These are phyloP conservation scores for Heliconius aoede DNA, from an alignment of 2,888 invertebrate genomes.

Conservation along the genomic window DNA sequence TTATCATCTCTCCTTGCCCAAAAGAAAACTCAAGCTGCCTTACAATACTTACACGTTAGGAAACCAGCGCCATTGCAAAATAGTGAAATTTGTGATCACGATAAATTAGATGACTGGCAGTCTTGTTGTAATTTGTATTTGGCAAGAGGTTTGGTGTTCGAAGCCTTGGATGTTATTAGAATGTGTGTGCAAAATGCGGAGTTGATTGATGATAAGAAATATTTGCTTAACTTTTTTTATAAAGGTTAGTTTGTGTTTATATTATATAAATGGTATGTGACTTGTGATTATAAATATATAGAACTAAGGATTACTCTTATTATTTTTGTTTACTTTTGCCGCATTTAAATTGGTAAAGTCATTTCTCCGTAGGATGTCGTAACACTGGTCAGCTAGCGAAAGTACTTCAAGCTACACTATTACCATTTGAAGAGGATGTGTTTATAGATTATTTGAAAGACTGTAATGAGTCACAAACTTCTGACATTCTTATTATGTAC, in stretches of 20 bases:
- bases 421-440: constrained; percentile 86
- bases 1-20: constrained; percentile 87
- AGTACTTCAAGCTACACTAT: constrained; percentile 85
- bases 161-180: constrained; percentile 86
- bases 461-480: constrained; percentile 81
- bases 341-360: too few relatives aligned
- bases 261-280: too few relatives aligned
- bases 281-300: too few relatives aligned
- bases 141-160: constrained; percentile 85
- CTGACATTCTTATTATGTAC: constrained; percentile 88
- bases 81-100: constrained; percentile 60
- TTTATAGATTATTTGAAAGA: constrained; percentile 86
- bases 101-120: constrained; percentile 78
- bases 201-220: constrained; percentile 64
- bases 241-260: constrained; percentile 74
- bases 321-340: too few relatives aligned
- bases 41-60: constrained; percentile 87
- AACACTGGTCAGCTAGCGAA: constrained; percentile 82
- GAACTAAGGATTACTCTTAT: too few relatives aligned
- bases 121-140: constrained; percentile 85
- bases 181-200: constrained; percentile 77
- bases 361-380: constrained; percentile 75
- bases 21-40: constrained; percentile 87
- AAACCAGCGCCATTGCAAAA: constrained; percentile 80
- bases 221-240: constrained; percentile 85